phyloP scores from a whole-genome alignment of 2,113 vertebrate genomes.

The Anthoscopus minutus region DNA sequence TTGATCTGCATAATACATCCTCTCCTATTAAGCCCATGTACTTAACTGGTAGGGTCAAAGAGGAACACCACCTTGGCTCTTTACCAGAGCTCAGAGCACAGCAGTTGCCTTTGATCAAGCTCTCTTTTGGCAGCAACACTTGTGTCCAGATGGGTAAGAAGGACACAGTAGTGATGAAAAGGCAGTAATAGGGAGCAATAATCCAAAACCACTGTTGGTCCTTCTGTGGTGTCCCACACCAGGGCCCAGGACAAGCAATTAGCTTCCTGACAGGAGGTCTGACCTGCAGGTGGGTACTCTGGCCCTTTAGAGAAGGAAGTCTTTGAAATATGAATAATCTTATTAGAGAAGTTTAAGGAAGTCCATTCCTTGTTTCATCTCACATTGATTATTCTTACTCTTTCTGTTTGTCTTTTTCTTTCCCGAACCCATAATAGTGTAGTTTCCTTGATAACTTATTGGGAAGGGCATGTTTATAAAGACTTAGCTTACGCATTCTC shows the following conservation, averaged over 20 bases:
- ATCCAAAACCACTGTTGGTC: neutral
- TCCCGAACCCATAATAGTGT: neutral
- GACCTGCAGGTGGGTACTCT: neutral
- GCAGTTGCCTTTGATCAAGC: neutral
- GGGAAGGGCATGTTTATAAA: neutral
- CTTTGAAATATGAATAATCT: neutral
- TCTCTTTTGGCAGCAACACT: neutral
- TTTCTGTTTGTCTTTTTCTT: neutral
- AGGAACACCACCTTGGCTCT: neutral
- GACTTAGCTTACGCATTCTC: neutral
- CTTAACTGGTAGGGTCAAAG: neutral
- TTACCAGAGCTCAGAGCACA: neutral
- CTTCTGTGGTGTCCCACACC: neutral
- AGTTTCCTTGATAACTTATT: neutral
- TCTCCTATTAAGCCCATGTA: neutral
- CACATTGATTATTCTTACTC: neutral
- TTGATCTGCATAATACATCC: neutral
- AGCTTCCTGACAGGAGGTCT: neutral
- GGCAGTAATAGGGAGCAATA: neutral
- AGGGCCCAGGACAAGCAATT: neutral
- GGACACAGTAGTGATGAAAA: neutral
- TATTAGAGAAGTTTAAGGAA: neutral
- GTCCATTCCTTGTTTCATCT: neutral
- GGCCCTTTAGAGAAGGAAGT: neutral
- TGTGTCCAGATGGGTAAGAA: neutral